phyloP scores from a whole-genome alignment of 2,888 invertebrate species.

The Halictus ligatus region DNA sequence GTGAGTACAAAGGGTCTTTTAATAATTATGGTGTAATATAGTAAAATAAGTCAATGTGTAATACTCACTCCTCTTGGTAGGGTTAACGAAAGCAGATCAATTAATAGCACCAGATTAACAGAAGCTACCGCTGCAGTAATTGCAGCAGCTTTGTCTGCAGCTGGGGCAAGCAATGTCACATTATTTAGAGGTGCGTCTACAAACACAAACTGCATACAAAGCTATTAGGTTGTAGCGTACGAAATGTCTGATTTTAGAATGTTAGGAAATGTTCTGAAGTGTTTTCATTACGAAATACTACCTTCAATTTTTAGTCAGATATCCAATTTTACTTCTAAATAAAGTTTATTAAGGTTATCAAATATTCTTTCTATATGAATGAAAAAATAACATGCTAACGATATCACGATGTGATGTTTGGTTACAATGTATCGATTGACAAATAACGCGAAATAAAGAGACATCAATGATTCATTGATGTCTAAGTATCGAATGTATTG shows the following conservation, averaged over 20 bases:
- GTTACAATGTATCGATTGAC: too few relatives aligned
- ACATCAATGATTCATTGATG: too few relatives aligned
- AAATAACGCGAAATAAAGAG: too few relatives aligned
- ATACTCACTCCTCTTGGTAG: conserved; percentile 44
- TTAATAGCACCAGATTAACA: conserved; percentile 67
- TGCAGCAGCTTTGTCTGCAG: conserved; percentile 82
- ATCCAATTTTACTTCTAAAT: too few relatives aligned
- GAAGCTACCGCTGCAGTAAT: conserved; percentile 80
- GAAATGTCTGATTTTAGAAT: neutral
- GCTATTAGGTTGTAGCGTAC: neutral
- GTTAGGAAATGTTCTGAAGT: neutral
- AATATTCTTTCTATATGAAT: too few relatives aligned
- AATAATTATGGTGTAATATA: neutral
- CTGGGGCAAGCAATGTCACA: conserved; percentile 73
- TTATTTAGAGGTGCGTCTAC: conserved; percentile 36
- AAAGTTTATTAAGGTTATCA: too few relatives aligned
- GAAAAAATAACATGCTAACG: too few relatives aligned
- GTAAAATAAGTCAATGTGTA: conserved; percentile 26
- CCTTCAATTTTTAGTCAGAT: too few relatives aligned
- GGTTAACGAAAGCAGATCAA: conserved; percentile 65
- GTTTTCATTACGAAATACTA: too few relatives aligned
- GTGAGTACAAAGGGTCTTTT: conserved; percentile 49
- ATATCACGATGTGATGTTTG: too few relatives aligned
- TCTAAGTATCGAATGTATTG: too few relatives aligned
- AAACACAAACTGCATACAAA: neutral